Percentiles rank a stretch among this genome's conserved stretches.
phyloP scores from a whole-genome alignment of 2,797 vertebrate genomes.

The Cryptoprocta ferox region DNA sequence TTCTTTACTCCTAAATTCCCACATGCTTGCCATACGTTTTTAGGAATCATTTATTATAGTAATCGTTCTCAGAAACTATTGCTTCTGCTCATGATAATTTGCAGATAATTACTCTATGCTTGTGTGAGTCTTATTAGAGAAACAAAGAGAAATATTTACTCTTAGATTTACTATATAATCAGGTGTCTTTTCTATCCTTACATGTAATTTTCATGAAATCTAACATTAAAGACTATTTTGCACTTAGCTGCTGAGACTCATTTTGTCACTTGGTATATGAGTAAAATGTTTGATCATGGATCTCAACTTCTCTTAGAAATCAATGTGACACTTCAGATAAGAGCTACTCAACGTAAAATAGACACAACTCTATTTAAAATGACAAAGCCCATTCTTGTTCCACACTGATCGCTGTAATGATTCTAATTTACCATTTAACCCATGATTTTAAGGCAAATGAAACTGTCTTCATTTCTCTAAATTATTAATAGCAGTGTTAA shows the following conservation, averaged over 20 bases:
- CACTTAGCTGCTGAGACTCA: background rate
- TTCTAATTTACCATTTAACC: conserved; percentile 27
- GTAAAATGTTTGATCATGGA: conserved; percentile 16
- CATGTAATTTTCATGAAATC: background rate
- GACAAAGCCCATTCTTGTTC: background rate
- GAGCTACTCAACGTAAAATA: background rate
- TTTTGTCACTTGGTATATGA: background rate
- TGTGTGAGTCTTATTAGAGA: background rate
- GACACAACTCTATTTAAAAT: background rate
- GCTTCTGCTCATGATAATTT: background rate
- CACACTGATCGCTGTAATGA: background rate
- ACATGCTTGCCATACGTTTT: background rate
- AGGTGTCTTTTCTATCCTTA: background rate
- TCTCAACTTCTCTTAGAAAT: conserved; percentile 38
- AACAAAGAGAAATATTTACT: background rate
- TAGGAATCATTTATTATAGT: background rate
- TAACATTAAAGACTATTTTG: background rate
- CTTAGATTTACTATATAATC: background rate
- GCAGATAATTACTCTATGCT: background rate
- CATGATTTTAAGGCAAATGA: conserved; percentile 7
- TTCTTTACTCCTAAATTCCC: background rate
- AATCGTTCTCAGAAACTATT: background rate
- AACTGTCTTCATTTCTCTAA: background rate
- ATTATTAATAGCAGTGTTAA: background rate
- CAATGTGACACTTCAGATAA: background rate